Evolutionary conservation across 2,888 invertebrate genomes (phyloP).

Genomic region (Digitonthophagus gazella): DNA sequence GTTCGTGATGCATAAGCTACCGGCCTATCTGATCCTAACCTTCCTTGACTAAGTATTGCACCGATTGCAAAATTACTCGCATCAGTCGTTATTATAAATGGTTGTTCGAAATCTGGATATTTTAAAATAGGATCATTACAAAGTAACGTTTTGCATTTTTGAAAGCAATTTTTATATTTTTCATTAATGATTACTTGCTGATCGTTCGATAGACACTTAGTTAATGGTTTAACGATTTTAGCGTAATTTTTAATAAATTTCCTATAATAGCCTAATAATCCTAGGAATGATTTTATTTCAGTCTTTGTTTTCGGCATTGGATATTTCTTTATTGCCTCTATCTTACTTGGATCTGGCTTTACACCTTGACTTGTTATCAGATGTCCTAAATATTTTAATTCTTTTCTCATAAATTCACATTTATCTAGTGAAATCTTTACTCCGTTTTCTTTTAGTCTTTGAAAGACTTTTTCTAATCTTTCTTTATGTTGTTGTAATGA

Average conservation of each 20-base stretch:
- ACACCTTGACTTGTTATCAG: slow-evolving; percentile 35
- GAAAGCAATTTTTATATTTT: slow-evolving; percentile 21
- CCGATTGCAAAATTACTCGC: slow-evolving; percentile 33
- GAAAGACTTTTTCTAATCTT: slow-evolving; percentile 30
- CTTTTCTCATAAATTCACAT: slow-evolving; percentile 37
- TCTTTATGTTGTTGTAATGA: too few species aligned
- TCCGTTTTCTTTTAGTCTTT: slow-evolving; percentile 32
- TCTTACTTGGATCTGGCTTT: slow-evolving; percentile 14
- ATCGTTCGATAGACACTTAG: slow-evolving; percentile 6
- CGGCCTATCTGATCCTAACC: too few species aligned
- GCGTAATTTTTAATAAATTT: too few species aligned
- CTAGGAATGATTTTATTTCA: too few species aligned
- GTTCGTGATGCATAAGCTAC: slow-evolving; percentile 1
- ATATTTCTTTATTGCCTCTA: too few species aligned
- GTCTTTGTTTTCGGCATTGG: too few species aligned
- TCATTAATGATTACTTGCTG: slow-evolving; percentile 11
- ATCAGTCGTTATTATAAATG: slow-evolving; percentile 42
- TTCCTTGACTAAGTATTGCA: too few species aligned
- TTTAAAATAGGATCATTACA: too few species aligned
- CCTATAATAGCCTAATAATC: too few species aligned
- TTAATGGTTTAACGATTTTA: too few species aligned
- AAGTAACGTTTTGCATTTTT: slow-evolving; percentile 27
- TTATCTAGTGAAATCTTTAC: slow-evolving; percentile 39
- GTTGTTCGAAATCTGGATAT: too few species aligned
- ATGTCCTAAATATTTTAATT: slow-evolving; percentile 37